phyloP scores from a whole-genome alignment of 2,797 vertebrate species.

The Tachyglossus aculeatus region DNA sequence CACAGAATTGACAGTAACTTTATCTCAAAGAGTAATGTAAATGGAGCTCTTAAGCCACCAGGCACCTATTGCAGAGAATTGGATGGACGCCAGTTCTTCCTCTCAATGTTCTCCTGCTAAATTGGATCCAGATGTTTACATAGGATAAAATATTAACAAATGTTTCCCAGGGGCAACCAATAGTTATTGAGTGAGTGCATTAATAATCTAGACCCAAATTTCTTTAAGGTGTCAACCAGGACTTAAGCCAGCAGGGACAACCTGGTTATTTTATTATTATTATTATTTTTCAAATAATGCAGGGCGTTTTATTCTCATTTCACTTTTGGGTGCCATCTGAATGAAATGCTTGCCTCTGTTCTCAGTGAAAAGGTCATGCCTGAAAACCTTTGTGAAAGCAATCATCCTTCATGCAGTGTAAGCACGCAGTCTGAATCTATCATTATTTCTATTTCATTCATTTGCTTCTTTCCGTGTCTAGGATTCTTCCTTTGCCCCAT shows the following conservation, averaged over 20 bases:
- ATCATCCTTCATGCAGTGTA: slow-evolving; percentile 22
- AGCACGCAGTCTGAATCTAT: slow-evolving; percentile 42
- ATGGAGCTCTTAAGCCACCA: slow-evolving; percentile 23
- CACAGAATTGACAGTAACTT: slow-evolving; percentile 44
- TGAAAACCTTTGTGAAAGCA: slow-evolving; percentile 45
- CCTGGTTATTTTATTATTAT: neutral
- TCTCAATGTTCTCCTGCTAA: slow-evolving; percentile 66
- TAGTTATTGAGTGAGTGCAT: slow-evolving; percentile 42
- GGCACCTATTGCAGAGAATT: slow-evolving; percentile 51
- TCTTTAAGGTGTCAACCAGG: slow-evolving; percentile 31
- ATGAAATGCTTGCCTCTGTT: slow-evolving; percentile 24
- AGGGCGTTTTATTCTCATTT: slow-evolving; percentile 22
- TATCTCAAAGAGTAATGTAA: slow-evolving; percentile 44
- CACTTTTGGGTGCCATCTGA: slow-evolving; percentile 31
- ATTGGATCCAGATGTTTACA: slow-evolving; percentile 75
- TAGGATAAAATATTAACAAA: slow-evolving; percentile 72
- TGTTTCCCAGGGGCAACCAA: slow-evolving; percentile 52
- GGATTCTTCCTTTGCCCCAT: neutral
- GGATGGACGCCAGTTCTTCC: slow-evolving; percentile 69
- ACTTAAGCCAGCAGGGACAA: slow-evolving; percentile 5
- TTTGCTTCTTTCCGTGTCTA: neutral
- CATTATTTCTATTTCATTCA: neutral
- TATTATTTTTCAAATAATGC: slow-evolving; percentile 35
- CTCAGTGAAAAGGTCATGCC: slow-evolving; percentile 38
- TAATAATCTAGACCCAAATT: slow-evolving; percentile 51